Evolutionary conservation across 2,113 vertebrate species (phyloP).

Genomic region (Electrona antarctica): DNA sequence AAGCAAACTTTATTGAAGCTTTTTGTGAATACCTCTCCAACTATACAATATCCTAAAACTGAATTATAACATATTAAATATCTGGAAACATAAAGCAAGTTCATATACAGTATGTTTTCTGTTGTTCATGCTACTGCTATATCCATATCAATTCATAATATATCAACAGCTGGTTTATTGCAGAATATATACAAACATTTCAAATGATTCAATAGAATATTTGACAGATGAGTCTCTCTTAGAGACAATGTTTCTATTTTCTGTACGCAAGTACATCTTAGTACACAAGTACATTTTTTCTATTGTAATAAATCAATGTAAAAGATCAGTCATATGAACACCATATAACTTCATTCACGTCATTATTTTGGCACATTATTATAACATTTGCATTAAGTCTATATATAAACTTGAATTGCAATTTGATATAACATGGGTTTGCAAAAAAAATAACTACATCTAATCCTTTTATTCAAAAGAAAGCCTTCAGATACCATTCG

Average conservation of each 20-base stretch:
- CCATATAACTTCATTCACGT: slow-evolving; percentile 75
- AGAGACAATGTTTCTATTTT: slow-evolving; percentile 79
- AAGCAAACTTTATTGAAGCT: neutral
- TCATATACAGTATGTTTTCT: slow-evolving; percentile 31
- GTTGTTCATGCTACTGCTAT: slow-evolving; percentile 69
- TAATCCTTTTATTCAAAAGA: slow-evolving; percentile 47
- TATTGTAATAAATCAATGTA: slow-evolving; percentile 75
- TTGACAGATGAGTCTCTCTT: slow-evolving; percentile 82
- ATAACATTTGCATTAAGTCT: slow-evolving; percentile 67
- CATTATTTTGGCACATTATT: slow-evolving; percentile 27
- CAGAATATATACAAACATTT: slow-evolving; percentile 69
- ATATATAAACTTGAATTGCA: slow-evolving; percentile 69
- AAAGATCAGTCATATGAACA: slow-evolving; percentile 74
- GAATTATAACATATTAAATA: neutral
- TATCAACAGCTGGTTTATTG: slow-evolving; percentile 49
- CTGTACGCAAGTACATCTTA: slow-evolving; percentile 80
- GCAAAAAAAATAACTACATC: slow-evolving; percentile 64
- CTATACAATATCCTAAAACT: neutral
- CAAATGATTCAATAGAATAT: slow-evolving; percentile 83
- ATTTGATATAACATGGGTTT: slow-evolving; percentile 51
- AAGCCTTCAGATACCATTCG: slow-evolving; percentile 54
- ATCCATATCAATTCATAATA: slow-evolving; percentile 55
- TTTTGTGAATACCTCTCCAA: neutral
- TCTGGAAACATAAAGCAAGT: neutral
- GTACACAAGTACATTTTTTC: slow-evolving; percentile 76